Evolutionary conservation across 2,797 vertebrate genomes (phyloP), one percentile per base, ranked within the genome.

Genomic region (Pantherophis alleghaniensis): DNA sequence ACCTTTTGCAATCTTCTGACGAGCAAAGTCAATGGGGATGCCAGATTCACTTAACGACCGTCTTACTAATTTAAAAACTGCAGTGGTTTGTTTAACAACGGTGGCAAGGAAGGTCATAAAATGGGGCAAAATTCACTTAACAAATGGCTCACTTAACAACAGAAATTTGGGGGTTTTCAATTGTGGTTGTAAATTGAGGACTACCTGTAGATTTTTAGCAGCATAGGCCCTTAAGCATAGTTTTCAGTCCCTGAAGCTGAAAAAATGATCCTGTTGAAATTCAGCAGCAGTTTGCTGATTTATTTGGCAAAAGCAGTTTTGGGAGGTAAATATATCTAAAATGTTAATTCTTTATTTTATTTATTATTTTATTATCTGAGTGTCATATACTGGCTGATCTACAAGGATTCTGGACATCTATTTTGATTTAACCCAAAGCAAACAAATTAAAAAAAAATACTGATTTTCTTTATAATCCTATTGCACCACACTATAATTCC

Each of bases 21-120:
- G 1, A 53, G 51, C 51, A 53, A 51, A 51, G 51, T 53, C 61
- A 66, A 13, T 14, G 28, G 12, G 63, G 28, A n/a, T 5, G 28
- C 28, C 28, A n/a, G 28, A 2, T 66, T 6, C 1, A 0, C 28
- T 66, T n/a, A 66, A 5, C 2, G 1, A 66, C 26, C 1, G 0
- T 66, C 61, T 13, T 66, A 2, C 28, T 14, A 14, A 66, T 66
- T 63, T n/a, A 66, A 5, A 5, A 14, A 66, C 28, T n/a, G 5
- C 63, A 66, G 28, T 14, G 28, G 13, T 14, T 28, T 14, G 28
- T n/a, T 66, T 66, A 66, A n/a, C 2, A n/a, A 66, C 0, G 24
- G 22, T 3, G 59, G 7, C 22, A 60, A n/a, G 63, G 13, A n/a
- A n/a, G 28, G 12, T n/a, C 12, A 2, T n/a, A n/a, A 14, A n/a